Conservation (phyloP, 2,113 vertebrate species). For the Erythrocercus mccallii region DNA sequence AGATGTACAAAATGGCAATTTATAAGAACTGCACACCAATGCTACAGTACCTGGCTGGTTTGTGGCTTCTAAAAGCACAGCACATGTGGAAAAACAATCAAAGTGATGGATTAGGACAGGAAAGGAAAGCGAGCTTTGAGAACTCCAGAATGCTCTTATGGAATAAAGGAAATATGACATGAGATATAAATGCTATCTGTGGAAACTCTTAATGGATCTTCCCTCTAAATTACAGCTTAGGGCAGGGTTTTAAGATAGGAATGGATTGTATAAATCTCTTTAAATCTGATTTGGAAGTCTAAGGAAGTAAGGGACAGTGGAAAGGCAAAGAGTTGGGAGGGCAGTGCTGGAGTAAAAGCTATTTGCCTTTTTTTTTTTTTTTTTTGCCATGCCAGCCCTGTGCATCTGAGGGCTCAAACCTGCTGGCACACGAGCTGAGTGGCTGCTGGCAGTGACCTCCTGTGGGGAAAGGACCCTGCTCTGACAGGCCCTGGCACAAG, state of each 20-base stretch:
- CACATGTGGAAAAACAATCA: constrained; percentile 79
- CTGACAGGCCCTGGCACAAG: background rate
- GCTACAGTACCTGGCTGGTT: constrained; percentile 87
- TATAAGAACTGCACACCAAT: constrained; percentile 66
- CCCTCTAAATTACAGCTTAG: constrained; percentile 4
- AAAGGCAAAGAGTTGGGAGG: background rate
- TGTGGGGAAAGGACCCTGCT: background rate
- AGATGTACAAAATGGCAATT: constrained; percentile 47
- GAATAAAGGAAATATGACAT: constrained; percentile 37
- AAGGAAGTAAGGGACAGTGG: background rate
- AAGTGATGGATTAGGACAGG: constrained; percentile 75
- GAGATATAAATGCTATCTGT: constrained; percentile 23
- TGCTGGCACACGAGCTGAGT: background rate
- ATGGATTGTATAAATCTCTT: background rate
- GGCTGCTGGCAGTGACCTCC: background rate
- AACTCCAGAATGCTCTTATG: constrained; percentile 62
- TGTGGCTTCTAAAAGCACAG: constrained; percentile 88
- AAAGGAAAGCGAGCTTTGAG: constrained; percentile 57
- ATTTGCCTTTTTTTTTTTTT: background rate
- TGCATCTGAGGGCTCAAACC: background rate
- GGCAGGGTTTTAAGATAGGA: background rate
- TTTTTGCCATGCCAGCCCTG: background rate
- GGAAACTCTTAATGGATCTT: background rate
- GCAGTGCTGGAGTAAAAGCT: background rate
- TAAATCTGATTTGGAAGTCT: background rate